Evolutionary conservation across 1,140 invertebrate species (phyloP).

Genomic region (Camponotus floridanus): DNA sequence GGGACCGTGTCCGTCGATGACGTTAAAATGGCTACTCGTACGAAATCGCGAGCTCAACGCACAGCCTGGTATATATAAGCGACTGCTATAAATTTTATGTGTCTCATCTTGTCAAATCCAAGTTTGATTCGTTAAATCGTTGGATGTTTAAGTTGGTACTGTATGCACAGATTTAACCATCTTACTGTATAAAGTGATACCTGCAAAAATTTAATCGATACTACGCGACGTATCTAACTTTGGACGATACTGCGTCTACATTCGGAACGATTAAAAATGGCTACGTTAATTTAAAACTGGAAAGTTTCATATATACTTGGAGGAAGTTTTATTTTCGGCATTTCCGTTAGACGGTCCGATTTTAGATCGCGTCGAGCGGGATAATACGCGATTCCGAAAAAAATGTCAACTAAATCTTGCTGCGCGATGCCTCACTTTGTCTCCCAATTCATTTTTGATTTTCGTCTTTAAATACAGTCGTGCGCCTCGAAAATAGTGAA

Average conservation of each 20-base stretch:
- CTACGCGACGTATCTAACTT: constrained; percentile 15
- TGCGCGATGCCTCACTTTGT: background rate
- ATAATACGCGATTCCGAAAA: background rate
- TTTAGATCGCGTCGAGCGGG: background rate
- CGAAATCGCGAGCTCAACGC: background rate
- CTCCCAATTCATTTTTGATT: background rate
- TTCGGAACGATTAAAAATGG: constrained; percentile 5
- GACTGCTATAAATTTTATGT: background rate
- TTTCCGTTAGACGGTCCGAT: background rate
- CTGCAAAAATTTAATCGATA: background rate
- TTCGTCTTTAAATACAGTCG: background rate
- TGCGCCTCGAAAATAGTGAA: background rate
- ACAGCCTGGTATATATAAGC: background rate
- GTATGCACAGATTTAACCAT: background rate
- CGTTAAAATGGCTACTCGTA: constrained; percentile 38
- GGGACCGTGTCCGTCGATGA: constrained; percentile 46
- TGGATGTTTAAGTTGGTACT: constrained; percentile 12
- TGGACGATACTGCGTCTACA: background rate
- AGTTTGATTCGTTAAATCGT: constrained; percentile 1
- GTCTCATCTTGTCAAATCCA: background rate
- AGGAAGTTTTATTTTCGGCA: constrained; percentile 24
- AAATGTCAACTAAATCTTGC: background rate
- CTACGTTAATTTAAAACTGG: background rate
- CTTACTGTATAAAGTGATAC: background rate
- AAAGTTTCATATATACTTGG: constrained; percentile 1